phyloP scores from a whole-genome alignment of 1,140 invertebrate species.

The Helicorthomorpha holstii region DNA sequence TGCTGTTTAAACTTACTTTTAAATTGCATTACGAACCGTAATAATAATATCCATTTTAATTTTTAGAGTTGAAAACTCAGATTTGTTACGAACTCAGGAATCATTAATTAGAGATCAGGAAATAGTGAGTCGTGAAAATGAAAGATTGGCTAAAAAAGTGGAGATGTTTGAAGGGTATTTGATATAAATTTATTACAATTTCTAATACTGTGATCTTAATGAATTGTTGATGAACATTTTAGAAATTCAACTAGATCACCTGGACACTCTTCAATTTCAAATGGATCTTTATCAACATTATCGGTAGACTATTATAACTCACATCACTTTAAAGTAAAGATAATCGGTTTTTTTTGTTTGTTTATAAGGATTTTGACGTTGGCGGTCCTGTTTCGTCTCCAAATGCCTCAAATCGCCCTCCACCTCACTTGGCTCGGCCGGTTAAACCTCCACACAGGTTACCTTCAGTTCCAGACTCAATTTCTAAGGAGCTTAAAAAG shows the following conservation, averaged over 20 bases:
- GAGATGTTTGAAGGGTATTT: constrained; percentile 48
- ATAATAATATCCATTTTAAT: too few relatives aligned
- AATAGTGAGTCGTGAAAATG: constrained; percentile 73
- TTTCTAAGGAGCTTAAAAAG: constrained; percentile 39
- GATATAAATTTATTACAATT: constrained; percentile 38
- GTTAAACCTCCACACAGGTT: constrained; percentile 19
- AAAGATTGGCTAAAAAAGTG: constrained; percentile 63
- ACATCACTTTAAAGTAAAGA: neutral
- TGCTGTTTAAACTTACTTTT: neutral
- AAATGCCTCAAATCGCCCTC: neutral
- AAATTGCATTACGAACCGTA: too few relatives aligned
- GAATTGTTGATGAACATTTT: neutral
- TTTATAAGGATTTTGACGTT: too few relatives aligned
- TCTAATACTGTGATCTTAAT: constrained; percentile 2
- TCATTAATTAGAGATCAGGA: constrained; percentile 72
- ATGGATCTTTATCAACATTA: neutral
- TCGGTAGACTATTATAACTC: neutral
- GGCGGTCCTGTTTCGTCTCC: too few relatives aligned
- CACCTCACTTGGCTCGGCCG: neutral
- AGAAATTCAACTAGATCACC: neutral
- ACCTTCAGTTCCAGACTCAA: constrained; percentile 35
- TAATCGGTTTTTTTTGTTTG: too few relatives aligned
- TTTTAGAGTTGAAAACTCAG: constrained; percentile 55
- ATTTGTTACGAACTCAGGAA: constrained; percentile 61
- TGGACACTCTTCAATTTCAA: neutral